phyloP scores from a whole-genome alignment of 2,797 vertebrate genomes.

The Gobio occitaniae region DNA sequence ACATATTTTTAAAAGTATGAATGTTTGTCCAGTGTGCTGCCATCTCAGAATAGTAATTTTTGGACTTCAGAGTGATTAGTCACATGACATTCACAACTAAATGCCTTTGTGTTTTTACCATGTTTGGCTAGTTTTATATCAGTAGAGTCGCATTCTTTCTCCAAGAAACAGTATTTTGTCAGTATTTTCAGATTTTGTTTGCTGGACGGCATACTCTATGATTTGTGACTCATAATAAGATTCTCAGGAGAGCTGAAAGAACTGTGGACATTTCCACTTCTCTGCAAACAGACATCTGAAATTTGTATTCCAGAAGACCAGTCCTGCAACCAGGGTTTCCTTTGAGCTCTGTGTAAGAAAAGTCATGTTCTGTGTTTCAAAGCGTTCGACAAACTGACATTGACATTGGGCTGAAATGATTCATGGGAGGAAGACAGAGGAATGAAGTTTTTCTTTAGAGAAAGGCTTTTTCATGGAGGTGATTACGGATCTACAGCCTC shows the following conservation, averaged over 20 bases:
- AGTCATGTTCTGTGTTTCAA: constrained; percentile 65
- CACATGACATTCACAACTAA: not conserved
- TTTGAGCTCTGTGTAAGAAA: constrained; percentile 57
- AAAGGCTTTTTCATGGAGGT: constrained; percentile 47
- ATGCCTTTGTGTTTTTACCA: not conserved
- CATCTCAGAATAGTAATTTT: not conserved
- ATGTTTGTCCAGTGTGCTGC: not conserved
- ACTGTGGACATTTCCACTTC: constrained; percentile 29
- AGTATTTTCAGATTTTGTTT: not conserved
- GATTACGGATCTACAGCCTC: constrained; percentile 46
- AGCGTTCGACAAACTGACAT: constrained; percentile 60
- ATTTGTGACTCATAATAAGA: not conserved
- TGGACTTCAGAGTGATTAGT: constrained; percentile 4
- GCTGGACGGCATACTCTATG: not conserved
- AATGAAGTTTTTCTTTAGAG: constrained; percentile 59
- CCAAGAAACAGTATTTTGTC: not conserved
- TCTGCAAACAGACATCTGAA: constrained; percentile 29
- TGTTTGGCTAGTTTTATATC: not conserved
- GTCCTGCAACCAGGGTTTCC: constrained; percentile 52
- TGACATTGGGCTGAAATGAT: constrained; percentile 66
- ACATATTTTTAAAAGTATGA: not conserved
- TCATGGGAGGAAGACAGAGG: constrained; percentile 55
- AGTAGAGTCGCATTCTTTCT: not conserved
- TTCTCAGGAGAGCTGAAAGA: not conserved
- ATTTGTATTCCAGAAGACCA: constrained; percentile 63